These are phyloP conservation scores for Caiman crocodilus DNA, from an alignment of 2,797 vertebrate genomes.

Conservation along the genomic window DNA sequence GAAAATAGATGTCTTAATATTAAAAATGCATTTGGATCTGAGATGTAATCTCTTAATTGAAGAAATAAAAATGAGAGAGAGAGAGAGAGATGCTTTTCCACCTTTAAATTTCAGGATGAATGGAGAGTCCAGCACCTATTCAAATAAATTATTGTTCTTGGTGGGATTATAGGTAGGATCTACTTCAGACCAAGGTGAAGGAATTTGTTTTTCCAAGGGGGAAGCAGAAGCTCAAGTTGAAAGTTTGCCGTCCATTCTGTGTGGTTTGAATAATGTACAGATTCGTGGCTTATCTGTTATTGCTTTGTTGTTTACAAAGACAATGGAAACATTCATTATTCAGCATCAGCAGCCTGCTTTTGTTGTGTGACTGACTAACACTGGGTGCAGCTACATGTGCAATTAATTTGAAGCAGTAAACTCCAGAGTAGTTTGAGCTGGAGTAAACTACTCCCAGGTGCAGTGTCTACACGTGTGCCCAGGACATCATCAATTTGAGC, in stretches of 20 bases:
- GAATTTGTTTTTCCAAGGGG: not conserved
- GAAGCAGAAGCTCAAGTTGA: not conserved
- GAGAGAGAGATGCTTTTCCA: constrained; percentile 46
- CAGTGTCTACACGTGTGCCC: no score
- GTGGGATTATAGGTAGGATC: not conserved
- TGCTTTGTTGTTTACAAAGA: not conserved
- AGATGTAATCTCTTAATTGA: constrained; percentile 58
- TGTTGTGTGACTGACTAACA: not conserved
- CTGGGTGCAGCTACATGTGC: no score
- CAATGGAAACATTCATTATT: not conserved
- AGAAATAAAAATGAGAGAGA: constrained; percentile 60
- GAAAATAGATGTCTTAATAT: constrained; percentile 24
- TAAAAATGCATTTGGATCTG: constrained; percentile 60
- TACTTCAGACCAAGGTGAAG: not conserved
- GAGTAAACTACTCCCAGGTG: no score
- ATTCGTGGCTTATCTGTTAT: not conserved
- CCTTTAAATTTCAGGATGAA: constrained; percentile 59
- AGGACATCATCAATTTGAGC: no score
- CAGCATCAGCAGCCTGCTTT: not conserved
- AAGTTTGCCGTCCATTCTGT: not conserved
- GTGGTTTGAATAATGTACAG: not conserved
- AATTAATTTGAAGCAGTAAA: no score
- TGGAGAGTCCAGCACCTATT: constrained; percentile 29
- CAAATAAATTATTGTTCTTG: constrained; percentile 69
- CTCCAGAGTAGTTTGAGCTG: no score